A percentile compares a stretch with the other conserved stretches of the same genome.
These are phyloP conservation scores for Deilephila porcellus DNA, from an alignment of 2,888 invertebrate genomes.

Conservation along the genomic window DNA sequence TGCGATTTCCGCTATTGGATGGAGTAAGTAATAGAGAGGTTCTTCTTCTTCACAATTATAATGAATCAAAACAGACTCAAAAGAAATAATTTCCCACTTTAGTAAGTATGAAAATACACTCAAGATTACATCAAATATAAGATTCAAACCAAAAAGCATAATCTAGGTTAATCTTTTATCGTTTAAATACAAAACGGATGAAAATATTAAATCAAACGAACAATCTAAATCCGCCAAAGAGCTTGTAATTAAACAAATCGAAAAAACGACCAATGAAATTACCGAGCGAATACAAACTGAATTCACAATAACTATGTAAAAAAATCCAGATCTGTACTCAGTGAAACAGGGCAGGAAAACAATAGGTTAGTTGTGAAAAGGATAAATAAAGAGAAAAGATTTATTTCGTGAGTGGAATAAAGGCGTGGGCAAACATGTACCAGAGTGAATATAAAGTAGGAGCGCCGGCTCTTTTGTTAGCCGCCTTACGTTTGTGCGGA, in stretches of 20 bases:
- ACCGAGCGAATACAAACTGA: slow-evolving; percentile 11
- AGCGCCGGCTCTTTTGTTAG: slow-evolving; percentile 24
- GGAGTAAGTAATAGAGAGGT: too few species aligned
- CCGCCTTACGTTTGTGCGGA: slow-evolving; percentile 24
- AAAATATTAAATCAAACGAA: background rate
- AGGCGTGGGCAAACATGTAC: slow-evolving; percentile 52
- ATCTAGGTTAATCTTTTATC: too few species aligned
- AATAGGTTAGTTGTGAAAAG: slow-evolving; percentile 62
- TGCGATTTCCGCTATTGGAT: too few species aligned
- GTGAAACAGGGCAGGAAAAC: slow-evolving; percentile 55
- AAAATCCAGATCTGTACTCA: slow-evolving; percentile 53
- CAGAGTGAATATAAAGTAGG: slow-evolving; percentile 62
- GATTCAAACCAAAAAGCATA: too few species aligned
- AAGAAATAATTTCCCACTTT: too few species aligned
- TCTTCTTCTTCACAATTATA: too few species aligned
- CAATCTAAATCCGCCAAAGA: background rate
- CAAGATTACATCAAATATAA: too few species aligned
- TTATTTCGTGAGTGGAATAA: slow-evolving; percentile 71
- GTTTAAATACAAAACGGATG: too few species aligned
- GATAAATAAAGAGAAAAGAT: slow-evolving; percentile 68
- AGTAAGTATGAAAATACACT: too few species aligned
- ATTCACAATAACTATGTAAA: slow-evolving; percentile 30
- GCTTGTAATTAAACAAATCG: slow-evolving; percentile 2
- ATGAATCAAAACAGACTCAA: too few species aligned
- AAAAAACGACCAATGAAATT: slow-evolving; percentile 31